phyloP scores from a whole-genome alignment of 2,797 vertebrate species.

The Paratrypauchen microcephalus region DNA sequence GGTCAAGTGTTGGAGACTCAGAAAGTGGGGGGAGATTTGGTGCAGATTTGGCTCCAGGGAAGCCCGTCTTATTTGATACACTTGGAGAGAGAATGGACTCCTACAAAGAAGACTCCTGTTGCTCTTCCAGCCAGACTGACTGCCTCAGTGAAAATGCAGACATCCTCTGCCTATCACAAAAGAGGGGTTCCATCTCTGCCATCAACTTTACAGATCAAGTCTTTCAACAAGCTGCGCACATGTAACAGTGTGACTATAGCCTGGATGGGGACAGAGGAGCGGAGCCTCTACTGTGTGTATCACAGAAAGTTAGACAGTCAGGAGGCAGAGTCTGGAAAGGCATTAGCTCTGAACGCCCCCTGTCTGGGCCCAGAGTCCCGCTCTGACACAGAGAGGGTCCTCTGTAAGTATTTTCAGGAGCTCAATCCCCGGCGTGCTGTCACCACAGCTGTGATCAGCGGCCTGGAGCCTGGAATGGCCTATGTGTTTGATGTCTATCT shows the following conservation, averaged over 20 bases:
- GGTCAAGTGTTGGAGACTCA: conserved; percentile 76
- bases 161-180: conserved; percentile 83
- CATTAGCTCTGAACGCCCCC: conserved; percentile 52
- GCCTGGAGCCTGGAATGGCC: conserved; percentile 78
- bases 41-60: conserved; percentile 85
- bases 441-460: conserved; percentile 85
- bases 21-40: conserved; percentile 75
- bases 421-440: conserved; percentile 84
- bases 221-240: conserved; percentile 87
- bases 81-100: conserved; percentile 69
- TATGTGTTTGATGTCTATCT: conserved; percentile 92
- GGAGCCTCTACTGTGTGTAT: conserved; percentile 89
- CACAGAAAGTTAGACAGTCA: conserved; percentile 68
- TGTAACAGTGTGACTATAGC: conserved; percentile 87
- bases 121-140: conserved; percentile 45
- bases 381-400: conserved; percentile 83
- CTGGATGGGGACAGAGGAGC: conserved; percentile 90
- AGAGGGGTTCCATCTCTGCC: conserved; percentile 82
- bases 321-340: conserved; percentile 59
- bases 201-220: conserved; percentile 87
- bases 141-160: conserved; percentile 83
- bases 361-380: conserved; percentile 86
- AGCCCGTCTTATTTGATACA: conserved; percentile 80
- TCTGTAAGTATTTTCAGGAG: conserved; percentile 91
- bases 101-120: conserved; percentile 4